A percentile compares a stretch with the other conserved stretches of the same genome.
Conservation (phyloP, 2,888 invertebrate genomes). For the Dermolepida albohirtum region DNA sequence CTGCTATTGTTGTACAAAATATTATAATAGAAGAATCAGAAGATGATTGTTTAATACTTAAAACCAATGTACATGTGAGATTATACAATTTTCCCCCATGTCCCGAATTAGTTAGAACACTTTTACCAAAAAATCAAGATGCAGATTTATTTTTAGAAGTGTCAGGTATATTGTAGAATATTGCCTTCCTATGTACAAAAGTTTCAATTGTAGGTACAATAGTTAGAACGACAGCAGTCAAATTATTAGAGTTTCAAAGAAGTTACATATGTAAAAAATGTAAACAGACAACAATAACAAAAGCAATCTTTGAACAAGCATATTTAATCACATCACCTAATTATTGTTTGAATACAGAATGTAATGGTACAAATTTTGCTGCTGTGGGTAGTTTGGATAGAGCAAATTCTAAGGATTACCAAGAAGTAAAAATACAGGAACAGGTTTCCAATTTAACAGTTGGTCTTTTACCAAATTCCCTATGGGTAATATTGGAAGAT, state of each 20-base stretch:
- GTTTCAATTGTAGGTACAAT: constrained; percentile 74
- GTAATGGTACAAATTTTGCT: constrained; percentile 69
- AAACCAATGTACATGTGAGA: constrained; percentile 76
- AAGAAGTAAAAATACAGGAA: constrained; percentile 89
- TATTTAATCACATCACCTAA: constrained; percentile 65
- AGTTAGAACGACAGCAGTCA: constrained; percentile 79
- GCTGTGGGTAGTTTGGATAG: constrained; percentile 70
- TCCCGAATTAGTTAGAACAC: constrained; percentile 74
- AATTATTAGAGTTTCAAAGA: constrained; percentile 81
- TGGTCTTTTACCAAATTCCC: constrained; percentile 79
- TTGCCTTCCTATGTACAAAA: constrained; percentile 6
- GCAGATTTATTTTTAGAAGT: constrained; percentile 79
- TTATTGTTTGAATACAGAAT: constrained; percentile 71
- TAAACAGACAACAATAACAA: constrained; percentile 72
- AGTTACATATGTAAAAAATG: constrained; percentile 84
- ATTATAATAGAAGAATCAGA: constrained; percentile 65
- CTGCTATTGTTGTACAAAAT: constrained; percentile 73
- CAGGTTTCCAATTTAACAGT: constrained; percentile 78
- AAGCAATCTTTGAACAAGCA: constrained; percentile 75
- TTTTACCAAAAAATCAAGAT: constrained; percentile 79
- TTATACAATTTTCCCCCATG: constrained; percentile 76
- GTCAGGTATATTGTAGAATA: constrained; percentile 66
- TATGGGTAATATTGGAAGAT: constrained; percentile 84
- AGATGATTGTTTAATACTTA: constrained; percentile 65
- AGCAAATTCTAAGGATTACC: constrained; percentile 82